Evolutionary conservation across 2,113 vertebrate genomes (phyloP).

Genomic region (Embiotoca jacksoni): DNA sequence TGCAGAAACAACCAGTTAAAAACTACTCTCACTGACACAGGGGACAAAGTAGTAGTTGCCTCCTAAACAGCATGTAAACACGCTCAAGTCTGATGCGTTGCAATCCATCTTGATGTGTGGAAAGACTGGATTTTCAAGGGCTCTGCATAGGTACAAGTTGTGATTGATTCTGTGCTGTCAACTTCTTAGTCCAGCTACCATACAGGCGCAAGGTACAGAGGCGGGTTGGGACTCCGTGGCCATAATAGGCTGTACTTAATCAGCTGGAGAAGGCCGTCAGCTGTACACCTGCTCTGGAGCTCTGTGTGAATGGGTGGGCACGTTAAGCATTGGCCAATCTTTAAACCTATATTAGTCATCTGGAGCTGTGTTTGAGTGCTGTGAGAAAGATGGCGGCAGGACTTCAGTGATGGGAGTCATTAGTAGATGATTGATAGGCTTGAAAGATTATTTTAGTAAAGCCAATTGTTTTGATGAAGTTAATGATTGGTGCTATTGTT

Average conservation of each 20-base stretch:
- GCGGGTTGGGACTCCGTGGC: constrained; percentile 33
- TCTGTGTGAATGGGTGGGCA: constrained; percentile 57
- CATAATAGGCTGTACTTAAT: constrained; percentile 69
- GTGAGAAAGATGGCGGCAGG: constrained; percentile 42
- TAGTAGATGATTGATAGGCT: constrained; percentile 68
- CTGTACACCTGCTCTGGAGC: constrained; percentile 34
- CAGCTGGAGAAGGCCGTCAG: constrained; percentile 66
- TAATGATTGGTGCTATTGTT: constrained; percentile 69
- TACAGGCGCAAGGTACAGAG: constrained; percentile 26
- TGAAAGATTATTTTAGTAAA: constrained; percentile 71
- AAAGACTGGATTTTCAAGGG: constrained; percentile 43
- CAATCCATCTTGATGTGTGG: constrained; percentile 47
- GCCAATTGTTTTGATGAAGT: constrained; percentile 65
- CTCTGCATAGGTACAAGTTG: constrained; percentile 35
- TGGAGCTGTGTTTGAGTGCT: constrained; percentile 51
- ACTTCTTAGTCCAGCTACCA: constrained; percentile 31
- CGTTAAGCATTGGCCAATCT: constrained; percentile 57
- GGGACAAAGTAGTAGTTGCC: background rate
- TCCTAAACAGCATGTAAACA: constrained; percentile 34
- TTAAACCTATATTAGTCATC: constrained; percentile 50
- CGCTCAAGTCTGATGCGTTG: constrained; percentile 17
- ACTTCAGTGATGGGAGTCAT: constrained; percentile 58
- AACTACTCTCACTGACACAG: constrained; percentile 11
- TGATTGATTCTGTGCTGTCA: constrained; percentile 64
- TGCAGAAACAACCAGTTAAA: background rate